Percentiles rank a stretch among this genome's conserved stretches.
Conservation (phyloP, 2,888 invertebrate species). For the Rhagophthalmus giganteus region DNA sequence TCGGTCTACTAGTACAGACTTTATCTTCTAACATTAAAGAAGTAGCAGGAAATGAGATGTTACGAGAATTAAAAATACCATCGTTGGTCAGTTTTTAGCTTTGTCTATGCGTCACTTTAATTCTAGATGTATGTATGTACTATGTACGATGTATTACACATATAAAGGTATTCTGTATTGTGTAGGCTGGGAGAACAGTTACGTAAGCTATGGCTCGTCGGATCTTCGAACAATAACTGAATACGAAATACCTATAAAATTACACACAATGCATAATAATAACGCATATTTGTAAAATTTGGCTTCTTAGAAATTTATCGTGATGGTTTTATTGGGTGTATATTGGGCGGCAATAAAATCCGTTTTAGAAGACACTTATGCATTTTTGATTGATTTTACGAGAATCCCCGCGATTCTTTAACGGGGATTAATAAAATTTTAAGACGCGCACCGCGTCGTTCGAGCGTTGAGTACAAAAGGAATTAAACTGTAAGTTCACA, state of each 20-base stretch:
- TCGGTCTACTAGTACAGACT: background rate
- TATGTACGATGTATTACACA: constrained; percentile 3
- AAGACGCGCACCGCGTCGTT: too few relatives aligned
- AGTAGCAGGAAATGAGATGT: constrained; percentile 9
- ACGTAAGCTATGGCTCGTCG: constrained; percentile 27
- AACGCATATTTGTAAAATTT: constrained; percentile 29
- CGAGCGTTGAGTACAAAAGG: too few relatives aligned
- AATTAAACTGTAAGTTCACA: too few relatives aligned
- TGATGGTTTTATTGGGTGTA: constrained; percentile 4
- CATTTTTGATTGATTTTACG: constrained; percentile 16
- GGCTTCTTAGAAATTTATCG: constrained; percentile 16
- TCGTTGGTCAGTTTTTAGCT: constrained; percentile 15
- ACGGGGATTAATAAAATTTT: constrained; percentile 11
- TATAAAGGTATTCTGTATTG: constrained; percentile 20
- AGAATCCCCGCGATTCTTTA: constrained; percentile 9
- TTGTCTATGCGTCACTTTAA: constrained; percentile 15
- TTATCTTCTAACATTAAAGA: background rate
- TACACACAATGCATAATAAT: constrained; percentile 29
- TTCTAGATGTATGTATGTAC: constrained; percentile 7
- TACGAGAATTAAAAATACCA: constrained; percentile 2
- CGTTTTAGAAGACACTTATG: constrained; percentile 2
- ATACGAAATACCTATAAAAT: constrained; percentile 30
- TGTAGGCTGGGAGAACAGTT: constrained; percentile 32
- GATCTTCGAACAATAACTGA: constrained; percentile 33
- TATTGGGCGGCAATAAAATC: constrained; percentile 7